phyloP scores from a whole-genome alignment of 2,113 vertebrate species.

The Periophthalmodon schlosseri region DNA sequence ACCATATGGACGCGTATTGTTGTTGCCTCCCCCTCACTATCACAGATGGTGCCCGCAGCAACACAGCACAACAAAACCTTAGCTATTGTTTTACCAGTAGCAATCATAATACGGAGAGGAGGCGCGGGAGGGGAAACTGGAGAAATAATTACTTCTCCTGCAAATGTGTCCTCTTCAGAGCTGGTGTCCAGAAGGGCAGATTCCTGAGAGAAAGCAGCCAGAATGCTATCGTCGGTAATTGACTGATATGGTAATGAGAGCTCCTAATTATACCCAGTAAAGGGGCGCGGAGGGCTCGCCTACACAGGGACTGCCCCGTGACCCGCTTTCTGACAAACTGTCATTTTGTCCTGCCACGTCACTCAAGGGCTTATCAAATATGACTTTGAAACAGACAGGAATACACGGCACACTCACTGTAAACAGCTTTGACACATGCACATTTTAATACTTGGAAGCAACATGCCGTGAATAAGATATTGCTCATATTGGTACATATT shows the following conservation, averaged over 20 bases:
- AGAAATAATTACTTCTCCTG: conserved; percentile 73
- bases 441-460: conserved; percentile 31
- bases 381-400: conserved; percentile 76
- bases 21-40: conserved; percentile 71
- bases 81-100: conserved; percentile 76
- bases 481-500: not conserved
- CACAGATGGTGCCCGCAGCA: conserved; percentile 80
- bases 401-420: conserved; percentile 30
- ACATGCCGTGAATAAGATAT: conserved; percentile 8
- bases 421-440: conserved; percentile 22
- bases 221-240: conserved; percentile 72
- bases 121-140: conserved; percentile 50
- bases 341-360: conserved; percentile 74
- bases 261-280: conserved; percentile 76
- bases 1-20: conserved; percentile 81
- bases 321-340: conserved; percentile 81
- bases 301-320: conserved; percentile 69
- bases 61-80: conserved; percentile 70
- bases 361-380: conserved; percentile 75
- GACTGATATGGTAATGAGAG: conserved; percentile 82
- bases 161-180: conserved; percentile 65
- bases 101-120: conserved; percentile 71
- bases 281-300: conserved; percentile 55
- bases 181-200: conserved; percentile 79
- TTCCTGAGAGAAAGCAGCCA: conserved; percentile 81